phyloP scores from a whole-genome alignment of 2,797 vertebrate genomes.

The Adrianichthys oophorus region DNA sequence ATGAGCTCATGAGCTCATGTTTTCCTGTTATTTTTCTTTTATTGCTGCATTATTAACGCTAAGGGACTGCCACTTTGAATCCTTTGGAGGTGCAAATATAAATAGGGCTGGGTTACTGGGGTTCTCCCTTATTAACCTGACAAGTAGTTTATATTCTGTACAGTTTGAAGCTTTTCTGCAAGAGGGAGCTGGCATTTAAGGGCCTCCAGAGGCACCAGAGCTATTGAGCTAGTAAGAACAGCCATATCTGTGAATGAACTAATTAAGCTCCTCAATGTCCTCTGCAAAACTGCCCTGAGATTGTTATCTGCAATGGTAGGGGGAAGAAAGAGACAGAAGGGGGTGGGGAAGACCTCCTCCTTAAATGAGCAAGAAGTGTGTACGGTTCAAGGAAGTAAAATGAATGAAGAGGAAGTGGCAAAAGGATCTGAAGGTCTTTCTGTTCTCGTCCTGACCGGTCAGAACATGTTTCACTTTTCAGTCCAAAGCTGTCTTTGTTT shows the following conservation, averaged over 20 bases:
- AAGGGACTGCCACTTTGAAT: constrained; percentile 9
- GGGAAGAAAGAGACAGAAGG: constrained; percentile 34
- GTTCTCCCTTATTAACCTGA: constrained; percentile 55
- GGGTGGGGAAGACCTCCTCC: constrained; percentile 16
- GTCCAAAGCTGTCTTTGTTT: constrained; percentile 63
- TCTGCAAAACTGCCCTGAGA: constrained; percentile 73
- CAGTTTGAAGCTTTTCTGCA: constrained; percentile 54
- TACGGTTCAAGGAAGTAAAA: constrained; percentile 21
- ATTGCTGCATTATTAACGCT: background rate
- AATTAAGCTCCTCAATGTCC: constrained; percentile 78
- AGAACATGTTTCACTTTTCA: constrained; percentile 51
- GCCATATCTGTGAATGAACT: constrained; percentile 72
- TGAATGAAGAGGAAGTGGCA: constrained; percentile 7
- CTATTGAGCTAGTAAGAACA: constrained; percentile 61
- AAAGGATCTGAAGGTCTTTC: constrained; percentile 14
- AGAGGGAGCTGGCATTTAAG: constrained; percentile 66
- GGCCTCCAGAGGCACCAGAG: constrained; percentile 66
- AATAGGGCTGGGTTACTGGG: constrained; percentile 35
- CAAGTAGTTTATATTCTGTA: constrained; percentile 63
- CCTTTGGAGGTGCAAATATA: constrained; percentile 39
- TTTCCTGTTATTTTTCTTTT: constrained; percentile 12
- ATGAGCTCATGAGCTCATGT: background rate
- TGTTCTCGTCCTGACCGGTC: constrained; percentile 10
- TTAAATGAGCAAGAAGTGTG: constrained; percentile 39
- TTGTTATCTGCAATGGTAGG: constrained; percentile 69